Base-by-base conservation (phyloP, 1,140 invertebrate genomes). In the Drosophila obscura region DNA sequence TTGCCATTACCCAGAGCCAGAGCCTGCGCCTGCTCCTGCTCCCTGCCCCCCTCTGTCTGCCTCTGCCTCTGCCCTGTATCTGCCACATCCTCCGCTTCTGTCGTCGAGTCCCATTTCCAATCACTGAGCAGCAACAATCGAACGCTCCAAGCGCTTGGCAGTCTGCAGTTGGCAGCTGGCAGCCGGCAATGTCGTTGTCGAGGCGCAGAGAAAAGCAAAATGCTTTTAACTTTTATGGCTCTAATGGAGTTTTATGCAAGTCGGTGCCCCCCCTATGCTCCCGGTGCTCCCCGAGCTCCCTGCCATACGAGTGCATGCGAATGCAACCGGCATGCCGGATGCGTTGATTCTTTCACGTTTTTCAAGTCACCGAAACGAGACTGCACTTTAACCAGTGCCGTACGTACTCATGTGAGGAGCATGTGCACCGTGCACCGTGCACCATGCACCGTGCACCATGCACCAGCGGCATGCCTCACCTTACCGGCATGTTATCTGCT, bases 191-290 rank as follows among this genome's bases (percentile, higher is more conserved):
- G 46, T 6, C 39, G 43, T 45, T 57, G 24, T 44, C 43, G 44
- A 57, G 55, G 55, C 22, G 16, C 62, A 48, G 39, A 57, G 52
- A 66, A 71, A 71, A 59, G 63, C 62, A 59, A 76, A 75, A 76
- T 76, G 73, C 72, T 75, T 75, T 75, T 68, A 76, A 75, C 73
- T 75, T 75, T 75, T 76, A 67, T 75, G 61, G 73, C 73, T 59
- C 55, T 75, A 75, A 75, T 75, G 72, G 72, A 66, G 72, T 75
- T 75, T 67, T 67, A 53, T 75, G 73, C 73, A 53, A 49, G 45
- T 60, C 58, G 46, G 28, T 16, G 22, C 43, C 49, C 26, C 31
- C 46, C 28, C 43, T 24, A 1, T 59, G 15, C 22, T 1, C 9
- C 22, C 22, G 19, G 16, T n/a, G 9, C 15, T 15, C 13, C 13